Evolutionary conservation across 2,113 vertebrate species (phyloP).

Genomic region (Percina caprodes): DNA sequence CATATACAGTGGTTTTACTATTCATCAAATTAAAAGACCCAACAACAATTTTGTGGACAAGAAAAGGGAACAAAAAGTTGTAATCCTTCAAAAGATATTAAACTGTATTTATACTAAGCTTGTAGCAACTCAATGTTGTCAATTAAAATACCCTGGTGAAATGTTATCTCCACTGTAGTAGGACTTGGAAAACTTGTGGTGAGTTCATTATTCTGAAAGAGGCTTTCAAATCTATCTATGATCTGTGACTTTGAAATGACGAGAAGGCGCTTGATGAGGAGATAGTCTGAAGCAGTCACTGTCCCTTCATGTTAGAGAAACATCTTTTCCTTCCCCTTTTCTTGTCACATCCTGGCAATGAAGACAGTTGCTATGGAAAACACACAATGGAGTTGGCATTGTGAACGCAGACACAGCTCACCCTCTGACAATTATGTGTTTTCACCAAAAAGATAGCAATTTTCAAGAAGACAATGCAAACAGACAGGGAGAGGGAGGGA

Average conservation of each 20-base stretch:
- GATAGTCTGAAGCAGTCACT: conserved; percentile 61
- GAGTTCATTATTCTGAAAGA: conserved; percentile 59
- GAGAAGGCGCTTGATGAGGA: conserved; percentile 60
- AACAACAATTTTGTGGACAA: not conserved
- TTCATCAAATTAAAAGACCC: not conserved
- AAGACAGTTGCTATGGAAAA: conserved; percentile 83
- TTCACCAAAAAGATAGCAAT: conserved; percentile 81
- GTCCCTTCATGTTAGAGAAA: conserved; percentile 66
- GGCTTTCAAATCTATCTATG: conserved; percentile 53
- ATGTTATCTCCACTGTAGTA: conserved; percentile 37
- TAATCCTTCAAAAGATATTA: conserved; percentile 22
- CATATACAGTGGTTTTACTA: not conserved
- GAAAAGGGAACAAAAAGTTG: not conserved
- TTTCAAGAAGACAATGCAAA: conserved; percentile 80
- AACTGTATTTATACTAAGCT: conserved; percentile 10
- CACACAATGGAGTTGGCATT: conserved; percentile 74
- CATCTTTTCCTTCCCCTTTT: conserved; percentile 70
- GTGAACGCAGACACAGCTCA: conserved; percentile 72
- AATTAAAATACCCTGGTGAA: conserved; percentile 49
- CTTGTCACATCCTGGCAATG: conserved; percentile 79
- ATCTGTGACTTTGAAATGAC: conserved; percentile 52
- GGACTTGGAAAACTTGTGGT: conserved; percentile 52
- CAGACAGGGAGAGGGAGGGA: conserved; percentile 54
- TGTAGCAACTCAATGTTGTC: conserved; percentile 37
- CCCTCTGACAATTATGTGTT: conserved; percentile 78